Conservation (phyloP, 2,888 invertebrate species). For the Limenitis arthemis region DNA sequence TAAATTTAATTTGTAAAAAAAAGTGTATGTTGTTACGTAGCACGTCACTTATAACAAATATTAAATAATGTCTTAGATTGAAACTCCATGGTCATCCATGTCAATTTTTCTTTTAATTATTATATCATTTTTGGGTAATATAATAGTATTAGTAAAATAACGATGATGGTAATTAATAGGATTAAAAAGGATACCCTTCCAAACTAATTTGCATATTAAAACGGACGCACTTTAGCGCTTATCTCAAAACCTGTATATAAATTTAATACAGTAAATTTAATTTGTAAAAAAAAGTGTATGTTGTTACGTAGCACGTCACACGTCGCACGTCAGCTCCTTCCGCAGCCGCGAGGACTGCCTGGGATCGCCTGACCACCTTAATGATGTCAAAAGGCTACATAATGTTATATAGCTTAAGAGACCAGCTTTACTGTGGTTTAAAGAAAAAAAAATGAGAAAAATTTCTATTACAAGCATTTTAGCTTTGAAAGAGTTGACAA, state of each 20-base stretch:
- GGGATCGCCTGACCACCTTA: conserved; percentile 43
- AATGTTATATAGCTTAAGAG: conserved; percentile 36
- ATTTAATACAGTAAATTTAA: conserved; percentile 1
- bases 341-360: conserved; percentile 32
- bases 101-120: too few species aligned
- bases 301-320: conserved; percentile 20
- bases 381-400: conserved; percentile 67
- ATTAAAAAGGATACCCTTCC: too few species aligned
- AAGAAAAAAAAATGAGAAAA: too few species aligned
- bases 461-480: too few species aligned
- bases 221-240: not conserved
- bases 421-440: too few species aligned
- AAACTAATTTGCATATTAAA: not conserved
- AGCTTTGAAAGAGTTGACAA: too few species aligned
- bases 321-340: conserved; percentile 23
- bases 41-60: too few species aligned
- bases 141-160: too few species aligned
- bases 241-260: not conserved
- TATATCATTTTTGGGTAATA: too few species aligned
- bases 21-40: conserved; percentile 18
- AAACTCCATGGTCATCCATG: too few species aligned
- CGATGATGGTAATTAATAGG: too few species aligned
- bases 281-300: conserved; percentile 8
- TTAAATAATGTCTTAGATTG: too few species aligned
- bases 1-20: conserved; percentile 8